phyloP scores from a whole-genome alignment of 2,113 vertebrate species.

The Serinus canaria region DNA sequence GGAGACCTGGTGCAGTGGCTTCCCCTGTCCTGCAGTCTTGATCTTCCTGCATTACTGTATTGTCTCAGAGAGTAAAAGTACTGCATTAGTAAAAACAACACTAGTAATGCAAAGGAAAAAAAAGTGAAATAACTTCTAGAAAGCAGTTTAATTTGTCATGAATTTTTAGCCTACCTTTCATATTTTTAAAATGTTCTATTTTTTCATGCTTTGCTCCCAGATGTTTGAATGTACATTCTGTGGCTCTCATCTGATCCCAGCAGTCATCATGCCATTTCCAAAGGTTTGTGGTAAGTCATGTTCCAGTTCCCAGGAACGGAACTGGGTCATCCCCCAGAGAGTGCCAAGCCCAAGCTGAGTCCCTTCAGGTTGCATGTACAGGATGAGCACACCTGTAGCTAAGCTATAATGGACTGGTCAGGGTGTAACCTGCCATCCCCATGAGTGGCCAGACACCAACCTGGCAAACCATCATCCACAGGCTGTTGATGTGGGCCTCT shows the following conservation, averaged over 20 bases:
- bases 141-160: neutral
- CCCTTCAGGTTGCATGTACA: rapidly evolving
- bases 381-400: rapidly evolving
- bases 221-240: neutral
- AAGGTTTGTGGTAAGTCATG: neutral
- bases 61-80: neutral
- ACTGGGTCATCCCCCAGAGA: neutral
- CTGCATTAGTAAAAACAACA: neutral
- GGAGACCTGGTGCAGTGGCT: neutral
- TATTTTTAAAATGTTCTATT: neutral
- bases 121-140: neutral
- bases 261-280: neutral
- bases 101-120: neutral
- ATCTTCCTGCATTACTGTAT: neutral
- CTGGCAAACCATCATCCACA: neutral
- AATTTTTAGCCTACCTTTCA: neutral
- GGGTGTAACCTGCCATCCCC: neutral
- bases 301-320: neutral
- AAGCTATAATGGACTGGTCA: neutral
- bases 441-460: neutral
- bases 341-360: neutral
- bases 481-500: neutral
- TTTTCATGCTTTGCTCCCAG: neutral
- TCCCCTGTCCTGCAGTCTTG: neutral
- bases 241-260: neutral